These are phyloP conservation scores for Gari tellinella DNA, from an alignment of 2,888 invertebrate genomes.

Conservation along the genomic window DNA sequence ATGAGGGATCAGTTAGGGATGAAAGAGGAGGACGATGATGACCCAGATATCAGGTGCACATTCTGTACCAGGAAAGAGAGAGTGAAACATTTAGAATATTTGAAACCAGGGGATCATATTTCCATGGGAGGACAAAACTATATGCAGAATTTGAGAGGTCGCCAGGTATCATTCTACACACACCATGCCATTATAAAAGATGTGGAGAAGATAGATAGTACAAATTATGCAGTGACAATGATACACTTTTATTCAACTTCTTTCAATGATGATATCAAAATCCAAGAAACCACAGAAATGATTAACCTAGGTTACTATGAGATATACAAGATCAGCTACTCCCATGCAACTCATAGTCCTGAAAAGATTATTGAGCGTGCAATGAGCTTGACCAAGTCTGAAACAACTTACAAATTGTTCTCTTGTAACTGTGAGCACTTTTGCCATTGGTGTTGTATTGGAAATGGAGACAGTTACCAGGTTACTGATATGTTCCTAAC, in stretches of 20 bases:
- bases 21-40: background rate
- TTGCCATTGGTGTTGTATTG: constrained; percentile 17
- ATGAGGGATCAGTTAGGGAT: too few species aligned
- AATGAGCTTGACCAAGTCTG: constrained; percentile 2
- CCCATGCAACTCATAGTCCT: constrained; percentile 8
- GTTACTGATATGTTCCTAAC: background rate
- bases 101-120: constrained; percentile 23
- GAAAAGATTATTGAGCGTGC: constrained; percentile 26
- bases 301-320: constrained; percentile 15
- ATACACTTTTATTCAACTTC: constrained; percentile 34
- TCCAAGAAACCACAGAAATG: constrained; percentile 26
- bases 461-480: constrained; percentile 27
- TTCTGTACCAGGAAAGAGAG: constrained; percentile 16
- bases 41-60: constrained; percentile 21
- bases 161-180: constrained; percentile 6
- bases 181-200: constrained; percentile 44
- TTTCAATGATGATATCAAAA: constrained; percentile 13
- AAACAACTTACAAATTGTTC: background rate
- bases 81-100: background rate
- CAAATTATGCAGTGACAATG: constrained; percentile 18
- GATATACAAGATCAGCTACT: constrained; percentile 22
- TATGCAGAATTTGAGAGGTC: constrained; percentile 2
- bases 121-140: constrained; percentile 13
- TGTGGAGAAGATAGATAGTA: background rate
- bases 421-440: constrained; percentile 16